These are phyloP conservation scores for Lerema accius DNA, from an alignment of 1,140 invertebrate species.

Conservation along the genomic window DNA sequence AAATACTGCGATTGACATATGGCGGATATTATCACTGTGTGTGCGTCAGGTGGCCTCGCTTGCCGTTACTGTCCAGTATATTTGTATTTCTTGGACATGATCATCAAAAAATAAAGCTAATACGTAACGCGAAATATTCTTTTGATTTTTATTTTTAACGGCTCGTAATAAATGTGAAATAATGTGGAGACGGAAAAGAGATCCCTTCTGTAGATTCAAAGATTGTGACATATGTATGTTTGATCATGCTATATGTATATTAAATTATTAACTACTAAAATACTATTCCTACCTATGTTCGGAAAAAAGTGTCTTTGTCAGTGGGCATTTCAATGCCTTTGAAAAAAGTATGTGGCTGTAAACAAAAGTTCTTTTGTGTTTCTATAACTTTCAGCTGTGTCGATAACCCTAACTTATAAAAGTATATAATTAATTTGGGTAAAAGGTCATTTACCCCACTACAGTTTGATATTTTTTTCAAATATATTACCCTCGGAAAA, in stretches of 20 bases:
- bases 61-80: not conserved
- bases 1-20: constrained; percentile 8
- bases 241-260: too few relatives aligned
- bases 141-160: too few relatives aligned
- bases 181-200: too few relatives aligned
- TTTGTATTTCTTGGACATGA: not conserved
- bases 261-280: too few relatives aligned
- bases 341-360: too few relatives aligned
- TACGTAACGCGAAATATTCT: not conserved
- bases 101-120: not conserved
- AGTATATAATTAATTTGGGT: constrained; percentile 6
- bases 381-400: not conserved
- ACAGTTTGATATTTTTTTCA: constrained; percentile 2
- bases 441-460: constrained; percentile 8
- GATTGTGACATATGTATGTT: too few relatives aligned
- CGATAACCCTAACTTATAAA: constrained; percentile 4
- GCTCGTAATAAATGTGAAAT: too few relatives aligned
- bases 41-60: not conserved
- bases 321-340: too few relatives aligned
- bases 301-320: too few relatives aligned
- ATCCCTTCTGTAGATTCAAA: too few relatives aligned
- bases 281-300: too few relatives aligned
- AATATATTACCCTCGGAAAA: not conserved
- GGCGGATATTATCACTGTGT: constrained; percentile 7
- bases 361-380: not conserved